Evolutionary conservation across 2,113 vertebrate species (phyloP), one percentile per base, ranked within the genome.

Genomic region (Psettodes erumei): DNA sequence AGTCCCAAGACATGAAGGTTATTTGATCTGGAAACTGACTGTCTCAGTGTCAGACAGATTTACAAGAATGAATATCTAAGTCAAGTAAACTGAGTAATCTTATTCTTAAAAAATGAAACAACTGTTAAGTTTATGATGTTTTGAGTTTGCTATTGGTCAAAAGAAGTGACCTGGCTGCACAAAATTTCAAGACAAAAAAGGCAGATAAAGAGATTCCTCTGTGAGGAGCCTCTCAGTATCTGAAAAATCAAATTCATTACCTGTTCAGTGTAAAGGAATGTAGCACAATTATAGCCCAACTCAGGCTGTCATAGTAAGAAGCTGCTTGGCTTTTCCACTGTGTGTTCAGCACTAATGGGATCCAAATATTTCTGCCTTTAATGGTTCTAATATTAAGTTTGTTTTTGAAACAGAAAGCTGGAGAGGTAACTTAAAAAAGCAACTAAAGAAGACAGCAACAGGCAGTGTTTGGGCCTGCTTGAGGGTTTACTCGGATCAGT

Each of bases 221-320:
- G 12, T 21, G 45, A 5, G 48, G 8, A 47, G 19, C 19, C 25
- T 70, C 60, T 74, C 64, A 15, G 58, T 68, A 37, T 55, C 23
- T 4, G 30, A 48, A n/a, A n/a, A n/a, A n/a, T n/a, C n/a, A n/a
- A n/a, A n/a, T n/a, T 33, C 6, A 77, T 85, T 53, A 47, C 9
- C 23, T 56, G 10, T 62, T 72, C 45, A 50, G 54, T 45, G 51
- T 15, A 55, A 16, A 58, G 23, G 40, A 51, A 23, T 65, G 53
- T 58, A 27, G 30, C 16, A n/a, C 33, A 38, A 60, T 56, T 53
- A 50, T 32, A 16, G 9, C 50, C 18, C 30, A 55, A 18, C 37
- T 43, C 12, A 6, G 12, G 8, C 25, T 58, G 37, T 6, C 23
- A 45, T 5, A 38, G n/a, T 35, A 37, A 37, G 50, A 51, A 70